Percentiles rank a stretch among this genome's conserved stretches.
Conservation (phyloP, 2,113 vertebrate species). For the Polyodon spathula region DNA sequence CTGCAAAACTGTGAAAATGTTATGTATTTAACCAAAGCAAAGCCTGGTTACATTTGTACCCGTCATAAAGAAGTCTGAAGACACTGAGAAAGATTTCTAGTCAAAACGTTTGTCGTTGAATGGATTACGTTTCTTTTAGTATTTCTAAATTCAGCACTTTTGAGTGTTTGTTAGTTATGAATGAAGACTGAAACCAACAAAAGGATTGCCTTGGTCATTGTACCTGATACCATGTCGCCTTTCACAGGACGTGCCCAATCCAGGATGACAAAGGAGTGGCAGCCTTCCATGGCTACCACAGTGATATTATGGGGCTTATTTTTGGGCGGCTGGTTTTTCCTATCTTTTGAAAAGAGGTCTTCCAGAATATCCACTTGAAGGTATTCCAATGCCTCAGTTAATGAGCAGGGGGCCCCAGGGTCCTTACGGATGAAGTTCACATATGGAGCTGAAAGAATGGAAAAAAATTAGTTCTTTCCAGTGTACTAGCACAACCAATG, state of each 20-base stretch:
- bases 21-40: no score
- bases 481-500: not conserved
- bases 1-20: no score
- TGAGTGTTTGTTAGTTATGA: not conserved
- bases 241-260: slow-evolving; percentile 81
- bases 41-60: no score
- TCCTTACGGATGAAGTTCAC: slow-evolving; percentile 92
- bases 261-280: slow-evolving; percentile 93
- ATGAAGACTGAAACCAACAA: not conserved
- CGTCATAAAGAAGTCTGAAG: no score
- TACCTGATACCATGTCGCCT: slow-evolving; percentile 89
- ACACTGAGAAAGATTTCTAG: no score
- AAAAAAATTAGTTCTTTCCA: not conserved
- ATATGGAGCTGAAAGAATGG: slow-evolving; percentile 71
- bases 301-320: slow-evolving; percentile 83
- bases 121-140: no score
- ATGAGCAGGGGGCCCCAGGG: slow-evolving; percentile 76
- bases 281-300: slow-evolving; percentile 89
- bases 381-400: slow-evolving; percentile 91
- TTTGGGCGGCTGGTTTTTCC: slow-evolving; percentile 55
- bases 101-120: no score
- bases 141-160: no score
- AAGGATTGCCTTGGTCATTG: not conserved
- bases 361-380: slow-evolving; percentile 86
- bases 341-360: slow-evolving; percentile 73